Conservation (phyloP, 2,888 invertebrate genomes). For the Hartigia nigra region DNA sequence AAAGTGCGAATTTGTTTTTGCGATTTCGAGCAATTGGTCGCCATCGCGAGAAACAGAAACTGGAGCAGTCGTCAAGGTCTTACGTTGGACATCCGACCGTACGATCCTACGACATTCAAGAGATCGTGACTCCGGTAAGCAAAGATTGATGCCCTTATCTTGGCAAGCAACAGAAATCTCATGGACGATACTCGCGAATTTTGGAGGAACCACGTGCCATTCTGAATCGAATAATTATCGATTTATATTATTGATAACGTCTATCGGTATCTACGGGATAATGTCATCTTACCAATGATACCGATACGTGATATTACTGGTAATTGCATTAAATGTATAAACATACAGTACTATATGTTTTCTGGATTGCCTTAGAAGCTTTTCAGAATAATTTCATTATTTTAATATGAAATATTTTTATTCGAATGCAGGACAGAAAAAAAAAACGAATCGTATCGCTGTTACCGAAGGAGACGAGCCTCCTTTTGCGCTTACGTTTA, state of each 20-base stretch:
- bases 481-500: neutral
- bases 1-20: neutral
- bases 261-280: no score
- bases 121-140: neutral
- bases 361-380: no score
- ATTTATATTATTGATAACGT: no score
- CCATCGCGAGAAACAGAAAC: neutral
- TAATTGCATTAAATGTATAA: no score
- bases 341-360: no score
- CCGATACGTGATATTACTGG: no score
- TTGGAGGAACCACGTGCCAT: no score
- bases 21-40: neutral
- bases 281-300: no score
- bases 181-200: no score
- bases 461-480: neutral
- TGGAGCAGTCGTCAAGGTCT: slow-evolving; percentile 2
- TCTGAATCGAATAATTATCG: no score
- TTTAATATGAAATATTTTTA: neutral
- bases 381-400: no score
- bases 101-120: neutral
- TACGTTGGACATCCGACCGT: neutral
- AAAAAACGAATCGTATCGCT: neutral
- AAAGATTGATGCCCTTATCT: neutral
- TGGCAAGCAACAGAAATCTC: neutral
- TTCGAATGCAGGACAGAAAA: neutral